A percentile compares a stretch with the other conserved stretches of the same genome.
These are phyloP conservation scores for Umimayanthus chanpuru DNA, from an alignment of 92 coral and sea anemone genomes.

Conservation along the genomic window DNA sequence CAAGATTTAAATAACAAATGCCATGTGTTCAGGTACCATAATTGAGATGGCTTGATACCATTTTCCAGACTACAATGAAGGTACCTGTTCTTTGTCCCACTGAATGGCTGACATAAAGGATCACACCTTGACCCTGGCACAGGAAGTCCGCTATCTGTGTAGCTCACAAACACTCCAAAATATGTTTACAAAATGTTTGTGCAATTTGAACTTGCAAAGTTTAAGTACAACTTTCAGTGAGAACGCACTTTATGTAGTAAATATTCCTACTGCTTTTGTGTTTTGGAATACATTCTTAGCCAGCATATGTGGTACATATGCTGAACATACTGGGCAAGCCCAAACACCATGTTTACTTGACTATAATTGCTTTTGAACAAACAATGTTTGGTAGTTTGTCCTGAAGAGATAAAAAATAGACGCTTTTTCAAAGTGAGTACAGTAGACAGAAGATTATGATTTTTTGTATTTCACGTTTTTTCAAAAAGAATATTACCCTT, in stretches of 20 bases:
- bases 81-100: slow-evolving; percentile 30
- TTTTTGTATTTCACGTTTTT: background rate
- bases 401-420: background rate
- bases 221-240: slow-evolving; percentile 9
- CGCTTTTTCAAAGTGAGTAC: too few species aligned
- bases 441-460: background rate
- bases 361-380: background rate
- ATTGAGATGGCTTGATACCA: slow-evolving; percentile 26
- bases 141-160: slow-evolving; percentile 1
- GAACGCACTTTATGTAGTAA: background rate
- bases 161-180: slow-evolving; percentile 2
- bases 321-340: background rate
- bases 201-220: background rate
- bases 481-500: too few species aligned
- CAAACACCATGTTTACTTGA: background rate
- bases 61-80: slow-evolving; percentile 23
- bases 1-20: slow-evolving; percentile 25
- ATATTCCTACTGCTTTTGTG: background rate
- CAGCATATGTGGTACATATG: background rate
- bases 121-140: background rate
- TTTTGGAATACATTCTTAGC: background rate
- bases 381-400: background rate
- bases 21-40: slow-evolving; percentile 39
- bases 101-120: slow-evolving; percentile 11
- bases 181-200: slow-evolving; percentile 14